Base-by-base conservation (phyloP, 2,113 vertebrate species). In the Arvicanthis niloticus region DNA sequence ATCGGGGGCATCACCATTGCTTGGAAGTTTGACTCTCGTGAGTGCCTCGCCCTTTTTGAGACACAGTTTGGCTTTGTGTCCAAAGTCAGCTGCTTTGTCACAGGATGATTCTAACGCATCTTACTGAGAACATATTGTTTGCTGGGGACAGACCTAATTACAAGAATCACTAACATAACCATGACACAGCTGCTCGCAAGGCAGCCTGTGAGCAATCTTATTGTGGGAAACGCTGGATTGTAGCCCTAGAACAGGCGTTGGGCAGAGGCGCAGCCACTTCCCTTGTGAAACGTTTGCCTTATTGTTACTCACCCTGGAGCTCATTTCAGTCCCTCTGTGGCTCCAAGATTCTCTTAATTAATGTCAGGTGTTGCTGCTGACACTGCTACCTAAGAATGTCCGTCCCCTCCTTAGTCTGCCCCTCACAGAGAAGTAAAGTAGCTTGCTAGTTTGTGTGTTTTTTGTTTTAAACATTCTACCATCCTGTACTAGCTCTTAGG, bases 1-100 rank as follows among this genome's bases (percentile, higher is more conserved):
- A 99, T 99, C 0, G 99, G 99, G 0, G 99, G 99, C 88, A 99
- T 99, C 96, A 99, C 99, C 96, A 99, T 99, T 0, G 99, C 99
- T 0, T 99, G 99, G 99, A 99, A 99, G 97, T 99, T 99, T 0
- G 99, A 99, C 67, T 98, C 98, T 68, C 97, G 98, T 99, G 98
- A 98, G 98, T 98, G 87, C 7, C 58, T 45, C 4, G 51, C 48
- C 60, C 53, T 58, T 29, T 80, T 31, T 58, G 62, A 67, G 65
- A 72, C 65, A 21, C 70, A 13, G 2, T 70, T 85, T 84, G 72
- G 72, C 45, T 60, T 53, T 51, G 9, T 45, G 31, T 68, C 58
- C 70, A 40, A 68, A 22, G 53, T 67, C 75, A 60, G 48, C 67
- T 42, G 37, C 88, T 95, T 89, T 31, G 12, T 40, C 40, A 11